phyloP scores from a whole-genome alignment of 2,888 invertebrate species.

The Acleris cristana region DNA sequence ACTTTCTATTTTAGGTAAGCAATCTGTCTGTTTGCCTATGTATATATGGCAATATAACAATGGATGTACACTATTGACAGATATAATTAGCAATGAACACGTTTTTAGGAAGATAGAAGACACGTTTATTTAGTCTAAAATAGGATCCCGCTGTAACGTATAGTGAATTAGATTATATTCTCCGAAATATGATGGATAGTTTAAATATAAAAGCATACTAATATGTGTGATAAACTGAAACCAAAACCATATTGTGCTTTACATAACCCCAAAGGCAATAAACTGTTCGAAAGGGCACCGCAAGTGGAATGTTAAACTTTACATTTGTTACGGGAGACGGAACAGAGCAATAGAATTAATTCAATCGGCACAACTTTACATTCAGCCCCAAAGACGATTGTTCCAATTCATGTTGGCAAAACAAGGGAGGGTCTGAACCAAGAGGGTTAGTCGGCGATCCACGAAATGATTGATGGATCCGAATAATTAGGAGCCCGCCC shows the following conservation, averaged over 20 bases:
- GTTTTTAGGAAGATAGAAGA: no score
- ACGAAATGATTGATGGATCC: constrained; percentile 62
- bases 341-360: constrained; percentile 80
- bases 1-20: no score
- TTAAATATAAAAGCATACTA: no score
- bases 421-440: constrained; percentile 65
- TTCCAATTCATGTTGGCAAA: constrained; percentile 67
- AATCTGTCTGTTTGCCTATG: no score
- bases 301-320: constrained; percentile 69
- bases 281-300: constrained; percentile 54
- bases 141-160: no score
- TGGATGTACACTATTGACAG: no score
- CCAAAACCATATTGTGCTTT: constrained; percentile 30
- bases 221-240: no score
- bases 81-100: no score
- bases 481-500: constrained; percentile 44
- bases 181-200: no score
- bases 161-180: no score
- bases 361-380: constrained; percentile 77
- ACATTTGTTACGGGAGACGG: constrained; percentile 70
- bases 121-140: no score
- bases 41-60: no score
- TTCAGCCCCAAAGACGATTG: constrained; percentile 73
- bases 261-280: constrained; percentile 39
- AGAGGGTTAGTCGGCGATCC: constrained; percentile 64